Evolutionary conservation across 2,888 invertebrate species (phyloP).

Genomic region (Drosophila antonietae): DNA sequence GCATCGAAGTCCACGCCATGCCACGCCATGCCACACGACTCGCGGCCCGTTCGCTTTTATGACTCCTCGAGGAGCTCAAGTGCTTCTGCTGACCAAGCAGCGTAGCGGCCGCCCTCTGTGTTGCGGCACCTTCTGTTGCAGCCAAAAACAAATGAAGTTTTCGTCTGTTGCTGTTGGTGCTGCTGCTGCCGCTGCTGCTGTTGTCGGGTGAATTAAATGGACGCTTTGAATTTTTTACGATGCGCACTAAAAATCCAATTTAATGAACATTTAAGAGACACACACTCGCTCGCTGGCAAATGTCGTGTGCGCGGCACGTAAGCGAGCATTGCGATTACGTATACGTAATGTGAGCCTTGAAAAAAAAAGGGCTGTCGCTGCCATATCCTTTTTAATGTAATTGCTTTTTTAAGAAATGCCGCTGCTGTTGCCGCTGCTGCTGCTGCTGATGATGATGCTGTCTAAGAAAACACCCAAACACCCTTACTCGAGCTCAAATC

Average conservation of each 20-base stretch:
- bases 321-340: slow-evolving; percentile 64
- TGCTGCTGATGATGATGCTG: slow-evolving; percentile 59
- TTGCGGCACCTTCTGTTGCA: slow-evolving; percentile 53
- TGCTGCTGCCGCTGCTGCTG: slow-evolving; percentile 40
- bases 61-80: slow-evolving; percentile 56
- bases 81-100: slow-evolving; percentile 63
- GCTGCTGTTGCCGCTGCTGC: slow-evolving; percentile 31
- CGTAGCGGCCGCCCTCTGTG: slow-evolving; percentile 25
- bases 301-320: slow-evolving; percentile 58
- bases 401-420: slow-evolving; percentile 81
- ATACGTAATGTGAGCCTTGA: slow-evolving; percentile 58
- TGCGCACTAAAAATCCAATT: slow-evolving; percentile 83
- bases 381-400: slow-evolving; percentile 82
- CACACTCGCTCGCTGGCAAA: slow-evolving; percentile 51
- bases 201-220: slow-evolving; percentile 75
- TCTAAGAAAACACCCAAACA: slow-evolving; percentile 38
- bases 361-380: slow-evolving; percentile 65
- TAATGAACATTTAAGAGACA: slow-evolving; percentile 83
- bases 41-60: slow-evolving; percentile 61
- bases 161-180: slow-evolving; percentile 39
- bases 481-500: slow-evolving; percentile 51
- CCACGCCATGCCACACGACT: slow-evolving; percentile 36
- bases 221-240: slow-evolving; percentile 81
- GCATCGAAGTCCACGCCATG: slow-evolving; percentile 42
- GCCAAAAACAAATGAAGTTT: slow-evolving; percentile 50